Conservation (phyloP, 1,140 invertebrate species). For the Orchesella cincta region DNA sequence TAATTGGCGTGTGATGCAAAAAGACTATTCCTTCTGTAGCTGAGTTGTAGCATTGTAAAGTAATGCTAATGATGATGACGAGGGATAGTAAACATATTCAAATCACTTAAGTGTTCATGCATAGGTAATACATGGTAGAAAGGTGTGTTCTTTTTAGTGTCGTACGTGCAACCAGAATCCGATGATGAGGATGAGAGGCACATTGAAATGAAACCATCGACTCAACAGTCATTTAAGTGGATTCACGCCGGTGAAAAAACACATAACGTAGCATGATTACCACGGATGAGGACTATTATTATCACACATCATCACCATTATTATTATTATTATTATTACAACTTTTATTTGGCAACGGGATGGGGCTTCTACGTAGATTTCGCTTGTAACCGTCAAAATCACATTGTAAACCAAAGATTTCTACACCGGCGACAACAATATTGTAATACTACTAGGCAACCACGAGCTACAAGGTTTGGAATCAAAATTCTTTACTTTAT, state of each 20-base stretch:
- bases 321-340: constrained; percentile 15
- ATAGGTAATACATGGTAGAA: background rate
- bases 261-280: background rate
- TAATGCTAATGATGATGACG: background rate
- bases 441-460: too few species aligned
- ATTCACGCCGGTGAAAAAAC: background rate
- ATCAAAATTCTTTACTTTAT: too few species aligned
- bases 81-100: background rate
- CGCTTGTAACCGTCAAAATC: background rate
- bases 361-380: background rate
- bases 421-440: too few species aligned
- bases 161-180: background rate
- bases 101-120: background rate
- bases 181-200: background rate
- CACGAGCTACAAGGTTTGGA: too few species aligned
- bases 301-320: constrained; percentile 15
- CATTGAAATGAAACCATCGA: background rate
- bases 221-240: background rate
- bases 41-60: background rate
- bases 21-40: background rate
- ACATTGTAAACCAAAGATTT: background rate
- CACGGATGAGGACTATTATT: constrained; percentile 8
- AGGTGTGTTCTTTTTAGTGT: background rate
- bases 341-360: background rate
- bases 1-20: background rate